Base-by-base conservation (phyloP, 2,113 vertebrate species). In the Castor canadensis region DNA sequence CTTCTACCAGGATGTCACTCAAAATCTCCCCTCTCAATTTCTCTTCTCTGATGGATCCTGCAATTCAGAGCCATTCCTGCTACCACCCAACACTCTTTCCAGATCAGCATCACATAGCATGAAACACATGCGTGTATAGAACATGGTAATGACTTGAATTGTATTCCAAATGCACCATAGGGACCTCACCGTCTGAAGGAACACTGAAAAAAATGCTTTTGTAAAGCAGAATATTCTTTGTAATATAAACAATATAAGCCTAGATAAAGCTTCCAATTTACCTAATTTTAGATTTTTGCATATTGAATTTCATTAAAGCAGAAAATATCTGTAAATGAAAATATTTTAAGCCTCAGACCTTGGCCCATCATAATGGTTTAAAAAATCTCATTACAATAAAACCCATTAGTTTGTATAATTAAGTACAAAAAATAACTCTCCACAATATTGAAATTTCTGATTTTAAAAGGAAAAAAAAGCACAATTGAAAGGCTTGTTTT, bases 341-440 rank as follows among this genome's bases (percentile, higher is more conserved):
- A 97, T 94, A 95, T 84, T 95, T 97, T 94, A 98, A 96, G 73
- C 92, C 69, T 92, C 85, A 95, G 96, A 58, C 95, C 86, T 97
- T 95, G 54, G 73, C 75, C 83, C 94, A 93, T 94, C 69, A 91
- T 87, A 94, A 96, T 93, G 82, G 85, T 76, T 94, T 94, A 38
- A 9, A 95, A 97, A 97, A 91, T 95, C 91, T 96, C 95, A 95
- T 97, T 97, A 97, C 66, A 98, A 89, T 93, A 97, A 97, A 96
- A 89, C n/a, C 91, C 94, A 96, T 96, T 95, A 96, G 86, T 88
- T 86, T 97, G 97, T 97, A 98, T 96, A 95, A 97, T 97, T 97
- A 96, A 97, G 95, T 43, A 72, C 43, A 67, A 64, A 90, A 91
- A 95, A 67, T 79, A 86, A 60, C 77, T 96, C 96, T 93, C 58